Conservation (phyloP, 2,888 invertebrate genomes). For the Andricus quercusramuli region DNA sequence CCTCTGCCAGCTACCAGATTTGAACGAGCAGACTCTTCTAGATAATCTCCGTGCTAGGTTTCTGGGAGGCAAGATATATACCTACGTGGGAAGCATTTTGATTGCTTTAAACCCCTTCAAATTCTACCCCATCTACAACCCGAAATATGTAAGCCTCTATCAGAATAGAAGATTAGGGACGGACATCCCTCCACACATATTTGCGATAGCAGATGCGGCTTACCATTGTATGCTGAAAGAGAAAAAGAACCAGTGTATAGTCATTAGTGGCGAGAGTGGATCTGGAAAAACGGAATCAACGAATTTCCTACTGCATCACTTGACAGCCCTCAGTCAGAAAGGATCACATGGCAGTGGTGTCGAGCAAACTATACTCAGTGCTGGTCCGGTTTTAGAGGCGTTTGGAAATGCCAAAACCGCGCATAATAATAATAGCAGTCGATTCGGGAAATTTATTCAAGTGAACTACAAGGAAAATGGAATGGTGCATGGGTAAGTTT, state of each 20-base stretch:
- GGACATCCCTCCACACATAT: constrained; percentile 97
- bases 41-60: constrained; percentile 95
- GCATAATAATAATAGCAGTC: constrained; percentile 97
- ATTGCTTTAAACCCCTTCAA: constrained; percentile 97
- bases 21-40: constrained; percentile 95
- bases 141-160: constrained; percentile 97
- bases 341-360: constrained; percentile 97
- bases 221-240: constrained; percentile 97
- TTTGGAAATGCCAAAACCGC: constrained; percentile 99
- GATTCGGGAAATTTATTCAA: constrained; percentile 98
- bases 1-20: constrained; percentile 95
- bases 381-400: constrained; percentile 97
- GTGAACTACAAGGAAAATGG: constrained; percentile 99
- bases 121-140: constrained; percentile 98
- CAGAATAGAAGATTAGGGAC: constrained; percentile 95
- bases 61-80: constrained; percentile 95
- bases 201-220: constrained; percentile 96
- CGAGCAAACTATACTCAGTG: constrained; percentile 96
- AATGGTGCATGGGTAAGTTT: constrained; percentile 93
- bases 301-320: constrained; percentile 95
- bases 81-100: constrained; percentile 96
- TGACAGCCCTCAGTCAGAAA: constrained; percentile 96
- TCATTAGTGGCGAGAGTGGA: constrained; percentile 96
- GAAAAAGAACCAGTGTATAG: constrained; percentile 94
- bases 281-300: constrained; percentile 99